Base-by-base conservation (phyloP, 2,113 vertebrate genomes). In the Cyphomyrus discorhynchus region DNA sequence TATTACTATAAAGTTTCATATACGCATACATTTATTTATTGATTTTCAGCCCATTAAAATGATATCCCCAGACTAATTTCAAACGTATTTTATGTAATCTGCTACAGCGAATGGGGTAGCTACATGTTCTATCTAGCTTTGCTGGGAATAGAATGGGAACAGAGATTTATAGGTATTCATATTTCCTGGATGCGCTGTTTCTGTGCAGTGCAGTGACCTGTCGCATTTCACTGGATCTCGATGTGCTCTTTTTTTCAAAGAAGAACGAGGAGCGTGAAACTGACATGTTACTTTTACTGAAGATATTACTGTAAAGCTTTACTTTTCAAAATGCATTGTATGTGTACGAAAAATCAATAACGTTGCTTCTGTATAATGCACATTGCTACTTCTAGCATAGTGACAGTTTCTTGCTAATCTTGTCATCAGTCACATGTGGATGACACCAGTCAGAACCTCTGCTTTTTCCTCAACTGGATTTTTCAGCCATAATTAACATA, bases 391-490 rank as follows among this genome's bases (percentile, higher is more conserved):
- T 6, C 15, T 35, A 42, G 31, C 27, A 35, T 27, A 1, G 6
- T 46, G 50, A 8, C 11, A 24, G 39, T 6, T 27, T 35, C 42
- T 39, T 11, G 8, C 24, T 88, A 35, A 58, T 88, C 56, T 46
- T 45, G 56, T 31, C 86, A 66, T 88, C 86, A 62, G 35, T n/a
- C 53, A 46, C 35, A 21, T n/a, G 58, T 89, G 8, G 50, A 89
- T 27, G 47, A 52, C n/a, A 27, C 49, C 85, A 52, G 10, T 24
- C 47, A 82, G 19, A 89, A 39, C 13, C 66, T 46, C 42, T 85
- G 89, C 7, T 49, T 88, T 90, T 89, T 24, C 77, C 24, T 52
- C 11, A 58, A 91, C 84, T 27, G 3, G 80, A 91, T 90, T 89
- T 87, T 31, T 70, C 83, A 83, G 27, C 70, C 35, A 47, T 70